phyloP scores from a whole-genome alignment of 2,113 vertebrate genomes.

The Macrotus californicus region DNA sequence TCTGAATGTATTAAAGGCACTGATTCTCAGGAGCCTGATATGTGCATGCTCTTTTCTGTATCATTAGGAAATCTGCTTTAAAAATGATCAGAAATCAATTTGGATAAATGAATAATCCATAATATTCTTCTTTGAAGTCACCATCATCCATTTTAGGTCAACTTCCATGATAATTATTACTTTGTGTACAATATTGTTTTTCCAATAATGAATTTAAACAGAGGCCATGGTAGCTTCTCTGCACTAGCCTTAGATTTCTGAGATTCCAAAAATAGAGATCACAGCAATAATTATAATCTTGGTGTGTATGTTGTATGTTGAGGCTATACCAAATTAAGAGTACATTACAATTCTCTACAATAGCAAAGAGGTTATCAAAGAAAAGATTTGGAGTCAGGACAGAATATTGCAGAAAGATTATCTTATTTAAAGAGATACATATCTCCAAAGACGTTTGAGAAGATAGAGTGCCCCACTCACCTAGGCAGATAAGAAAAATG shows the following conservation, averaged over 20 bases:
- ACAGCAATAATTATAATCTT: neutral
- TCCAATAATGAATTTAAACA: neutral
- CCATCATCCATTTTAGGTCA: neutral
- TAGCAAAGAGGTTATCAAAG: neutral
- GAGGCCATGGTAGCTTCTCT: neutral
- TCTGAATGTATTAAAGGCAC: neutral
- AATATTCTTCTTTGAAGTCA: conserved; percentile 1
- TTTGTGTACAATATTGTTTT: neutral
- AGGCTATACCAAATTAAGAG: neutral
- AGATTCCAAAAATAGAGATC: neutral
- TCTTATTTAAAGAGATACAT: neutral
- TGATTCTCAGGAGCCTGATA: neutral
- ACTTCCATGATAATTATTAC: neutral
- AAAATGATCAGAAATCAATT: neutral
- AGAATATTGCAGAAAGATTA: neutral
- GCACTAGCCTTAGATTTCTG: neutral
- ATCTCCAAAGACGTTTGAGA: neutral
- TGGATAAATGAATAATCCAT: neutral
- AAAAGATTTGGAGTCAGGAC: neutral
- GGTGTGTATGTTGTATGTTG: neutral
- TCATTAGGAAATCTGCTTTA: neutral
- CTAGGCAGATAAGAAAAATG: neutral
- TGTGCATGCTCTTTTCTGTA: neutral
- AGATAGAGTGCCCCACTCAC: neutral
- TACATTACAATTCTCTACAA: neutral